Conservation (phyloP, 2,888 invertebrate species). For the Aplocera efformata region DNA sequence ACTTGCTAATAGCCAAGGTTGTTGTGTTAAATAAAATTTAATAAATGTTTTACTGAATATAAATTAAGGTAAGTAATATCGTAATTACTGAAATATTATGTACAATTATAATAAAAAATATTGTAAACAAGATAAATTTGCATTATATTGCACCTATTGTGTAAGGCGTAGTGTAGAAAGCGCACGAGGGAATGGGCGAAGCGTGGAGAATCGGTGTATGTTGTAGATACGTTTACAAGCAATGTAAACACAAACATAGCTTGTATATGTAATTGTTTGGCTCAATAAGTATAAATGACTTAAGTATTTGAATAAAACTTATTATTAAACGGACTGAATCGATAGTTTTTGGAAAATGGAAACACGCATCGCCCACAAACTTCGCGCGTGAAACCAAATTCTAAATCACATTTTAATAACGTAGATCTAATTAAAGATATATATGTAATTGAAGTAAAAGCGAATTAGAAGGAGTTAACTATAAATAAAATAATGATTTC, state of each 20-base stretch:
- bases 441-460: conserved; percentile 51
- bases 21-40: too few relatives aligned
- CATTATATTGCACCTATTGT: conserved; percentile 73
- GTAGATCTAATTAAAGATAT: conserved; percentile 50
- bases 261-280: too few relatives aligned
- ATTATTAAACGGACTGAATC: conserved; percentile 1
- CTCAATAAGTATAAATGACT: too few relatives aligned
- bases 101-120: conserved; percentile 37
- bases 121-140: conserved; percentile 52
- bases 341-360: not conserved
- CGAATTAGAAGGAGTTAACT: conserved; percentile 40
- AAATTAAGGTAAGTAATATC: conserved; percentile 31
- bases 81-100: conserved; percentile 47
- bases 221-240: conserved; percentile 1
- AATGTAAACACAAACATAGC: too few relatives aligned
- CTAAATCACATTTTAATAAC: conserved; percentile 73
- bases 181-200: conserved; percentile 47
- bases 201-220: conserved; percentile 19
- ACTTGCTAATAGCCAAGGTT: too few relatives aligned
- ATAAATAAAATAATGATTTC: too few relatives aligned
- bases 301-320: too few relatives aligned
- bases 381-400: conserved; percentile 69
- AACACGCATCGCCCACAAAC: conserved; percentile 46
- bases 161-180: conserved; percentile 68
- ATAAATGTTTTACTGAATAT: too few relatives aligned